phyloP scores from a whole-genome alignment of 2,113 vertebrate species.

The Cebus imitator region DNA sequence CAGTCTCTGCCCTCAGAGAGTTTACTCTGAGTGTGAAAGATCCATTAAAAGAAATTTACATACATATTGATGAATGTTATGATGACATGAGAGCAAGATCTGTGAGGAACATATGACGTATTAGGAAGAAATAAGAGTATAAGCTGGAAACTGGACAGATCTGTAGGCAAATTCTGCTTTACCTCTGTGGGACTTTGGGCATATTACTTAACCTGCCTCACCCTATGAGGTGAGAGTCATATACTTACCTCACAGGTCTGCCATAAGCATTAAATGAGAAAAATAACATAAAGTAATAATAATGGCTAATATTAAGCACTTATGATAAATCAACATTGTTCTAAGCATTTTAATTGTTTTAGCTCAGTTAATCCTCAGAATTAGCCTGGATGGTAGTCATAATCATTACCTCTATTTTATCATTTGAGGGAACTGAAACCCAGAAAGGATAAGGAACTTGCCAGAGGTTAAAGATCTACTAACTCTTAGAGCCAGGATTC shows the following conservation, averaged over 20 bases:
- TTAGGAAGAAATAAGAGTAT: neutral
- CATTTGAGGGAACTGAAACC: neutral
- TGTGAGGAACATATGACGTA: neutral
- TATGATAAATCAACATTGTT: neutral
- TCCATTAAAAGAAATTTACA: neutral
- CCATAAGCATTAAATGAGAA: constrained; percentile 4
- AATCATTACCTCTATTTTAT: constrained; percentile 5
- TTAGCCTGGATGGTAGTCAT: neutral
- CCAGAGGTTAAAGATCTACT: neutral
- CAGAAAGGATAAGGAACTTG: constrained; percentile 12
- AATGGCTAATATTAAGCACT: neutral
- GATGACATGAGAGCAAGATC: neutral
- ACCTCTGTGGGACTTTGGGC: neutral
- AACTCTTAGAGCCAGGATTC: neutral
- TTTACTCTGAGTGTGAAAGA: neutral
- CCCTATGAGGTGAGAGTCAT: neutral
- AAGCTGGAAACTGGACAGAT: neutral
- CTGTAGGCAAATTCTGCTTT: neutral
- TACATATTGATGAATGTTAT: neutral
- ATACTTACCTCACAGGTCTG: neutral
- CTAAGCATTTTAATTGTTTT: constrained; percentile 6
- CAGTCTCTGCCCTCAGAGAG: neutral
- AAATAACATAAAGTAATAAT: neutral
- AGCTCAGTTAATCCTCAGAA: neutral
- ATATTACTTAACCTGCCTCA: neutral